phyloP scores from a whole-genome alignment of 2,797 vertebrate genomes.

The Meda fulgida region DNA sequence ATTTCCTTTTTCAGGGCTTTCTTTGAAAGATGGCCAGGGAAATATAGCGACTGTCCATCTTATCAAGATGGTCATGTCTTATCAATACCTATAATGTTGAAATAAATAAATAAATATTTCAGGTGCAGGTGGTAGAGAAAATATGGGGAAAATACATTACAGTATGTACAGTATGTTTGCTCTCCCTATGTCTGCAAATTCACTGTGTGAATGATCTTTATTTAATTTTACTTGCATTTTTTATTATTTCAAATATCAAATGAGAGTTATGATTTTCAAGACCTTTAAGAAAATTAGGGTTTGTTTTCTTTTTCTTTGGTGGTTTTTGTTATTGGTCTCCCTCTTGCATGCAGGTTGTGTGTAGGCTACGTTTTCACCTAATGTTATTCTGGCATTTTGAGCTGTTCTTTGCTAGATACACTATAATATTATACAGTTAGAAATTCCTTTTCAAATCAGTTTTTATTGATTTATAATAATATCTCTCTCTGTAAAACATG shows the following conservation, averaged over 20 bases:
- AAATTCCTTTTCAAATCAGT: conserved; percentile 31
- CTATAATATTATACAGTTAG: neutral
- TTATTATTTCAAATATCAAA: no score
- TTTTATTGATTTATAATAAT: conserved; percentile 17
- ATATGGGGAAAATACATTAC: neutral
- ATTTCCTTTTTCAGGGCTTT: neutral
- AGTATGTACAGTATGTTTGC: neutral
- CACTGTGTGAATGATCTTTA: neutral
- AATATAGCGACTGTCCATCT: neutral
- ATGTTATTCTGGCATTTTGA: neutral
- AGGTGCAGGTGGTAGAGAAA: neutral
- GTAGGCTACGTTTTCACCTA: neutral
- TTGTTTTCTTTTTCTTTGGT: neutral
- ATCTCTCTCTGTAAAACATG: neutral
- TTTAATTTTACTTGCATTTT: no score
- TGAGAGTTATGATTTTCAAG: neutral
- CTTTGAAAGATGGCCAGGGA: neutral
- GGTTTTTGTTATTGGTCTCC: no score
- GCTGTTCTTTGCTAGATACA: neutral
- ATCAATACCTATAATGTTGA: neutral
- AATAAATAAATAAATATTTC: neutral
- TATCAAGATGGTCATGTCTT: neutral
- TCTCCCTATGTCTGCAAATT: neutral
- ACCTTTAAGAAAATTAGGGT: neutral
- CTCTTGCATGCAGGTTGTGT: neutral